Evolutionary conservation across 2,113 vertebrate species (phyloP).

Genomic region (Trichechus manatus): DNA sequence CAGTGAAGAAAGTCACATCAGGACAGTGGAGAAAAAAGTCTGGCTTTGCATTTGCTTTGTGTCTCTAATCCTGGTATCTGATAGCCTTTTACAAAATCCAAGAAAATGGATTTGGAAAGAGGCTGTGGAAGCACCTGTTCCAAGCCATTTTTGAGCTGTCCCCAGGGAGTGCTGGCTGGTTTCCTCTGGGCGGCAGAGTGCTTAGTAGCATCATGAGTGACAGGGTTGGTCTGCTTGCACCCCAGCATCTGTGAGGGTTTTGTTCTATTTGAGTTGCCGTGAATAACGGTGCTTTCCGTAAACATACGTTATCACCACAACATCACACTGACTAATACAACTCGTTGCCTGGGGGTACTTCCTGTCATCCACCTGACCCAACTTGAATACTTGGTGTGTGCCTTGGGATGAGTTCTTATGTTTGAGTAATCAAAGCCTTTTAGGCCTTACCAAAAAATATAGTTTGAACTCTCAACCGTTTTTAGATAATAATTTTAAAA

Average conservation of each 20-base stretch:
- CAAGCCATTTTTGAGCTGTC: constrained; percentile 4
- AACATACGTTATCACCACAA: constrained; percentile 48
- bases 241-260: constrained; percentile 66
- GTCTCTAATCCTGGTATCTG: not conserved
- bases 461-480: constrained; percentile 9
- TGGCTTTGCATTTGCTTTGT: not conserved
- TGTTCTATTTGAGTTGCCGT: constrained; percentile 62
- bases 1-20: constrained; percentile 32
- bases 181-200: constrained; percentile 33
- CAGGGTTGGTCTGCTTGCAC: constrained; percentile 40
- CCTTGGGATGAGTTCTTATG: not conserved
- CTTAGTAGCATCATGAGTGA: constrained; percentile 32
- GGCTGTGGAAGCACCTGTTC: constrained; percentile 57
- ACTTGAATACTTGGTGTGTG: not conserved
- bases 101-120: constrained; percentile 70
- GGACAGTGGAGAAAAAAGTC: not conserved
- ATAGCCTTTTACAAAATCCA: constrained; percentile 3
- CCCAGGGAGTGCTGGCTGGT: not conserved
- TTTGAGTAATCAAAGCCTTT: constrained; percentile 15
- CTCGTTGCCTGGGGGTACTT: constrained; percentile 27
- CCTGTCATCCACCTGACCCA: constrained; percentile 34
- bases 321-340: constrained; percentile 69
- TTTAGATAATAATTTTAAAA: constrained; percentile 40
- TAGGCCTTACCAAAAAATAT: not conserved
- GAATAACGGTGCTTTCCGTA: constrained; percentile 72